Evolutionary conservation across 2,113 vertebrate species (phyloP).

Genomic region (Pterophyllum scalare): DNA sequence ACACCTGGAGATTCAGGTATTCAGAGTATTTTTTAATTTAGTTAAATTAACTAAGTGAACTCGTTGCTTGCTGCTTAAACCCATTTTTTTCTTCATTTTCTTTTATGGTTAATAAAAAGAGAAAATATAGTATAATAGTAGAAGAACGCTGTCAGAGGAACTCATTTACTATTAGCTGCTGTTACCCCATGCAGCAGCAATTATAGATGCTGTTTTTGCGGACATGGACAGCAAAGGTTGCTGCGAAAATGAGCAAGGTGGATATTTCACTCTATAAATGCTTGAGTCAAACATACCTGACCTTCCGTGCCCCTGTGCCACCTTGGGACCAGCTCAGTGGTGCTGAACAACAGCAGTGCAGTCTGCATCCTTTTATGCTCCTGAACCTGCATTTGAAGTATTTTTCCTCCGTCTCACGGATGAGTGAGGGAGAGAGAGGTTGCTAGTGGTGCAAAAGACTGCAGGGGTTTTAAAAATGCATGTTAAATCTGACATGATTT

Average conservation of each 20-base stretch:
- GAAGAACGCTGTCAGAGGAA: background rate
- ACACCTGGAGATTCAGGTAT: background rate
- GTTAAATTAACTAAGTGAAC: background rate
- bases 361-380: conserved; percentile 5
- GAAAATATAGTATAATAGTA: background rate
- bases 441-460: conserved; percentile 1
- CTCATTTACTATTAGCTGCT: background rate
- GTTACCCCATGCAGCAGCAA: background rate
- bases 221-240: background rate
- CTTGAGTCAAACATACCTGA: background rate
- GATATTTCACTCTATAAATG: background rate
- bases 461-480: conserved; percentile 28
- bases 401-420: conserved; percentile 15
- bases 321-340: background rate
- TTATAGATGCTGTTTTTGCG: background rate
- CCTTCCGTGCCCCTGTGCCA: background rate
- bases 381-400: background rate
- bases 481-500: conserved; percentile 43
- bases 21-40: background rate
- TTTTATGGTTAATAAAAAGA: background rate
- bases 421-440: background rate
- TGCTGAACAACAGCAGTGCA: background rate
- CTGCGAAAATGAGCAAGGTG: background rate
- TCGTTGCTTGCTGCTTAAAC: background rate
- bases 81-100: background rate